A percentile compares a stretch with the other conserved stretches of the same genome.
Conservation (phyloP, 2,113 vertebrate genomes). For the Montifringilla adamsi region DNA sequence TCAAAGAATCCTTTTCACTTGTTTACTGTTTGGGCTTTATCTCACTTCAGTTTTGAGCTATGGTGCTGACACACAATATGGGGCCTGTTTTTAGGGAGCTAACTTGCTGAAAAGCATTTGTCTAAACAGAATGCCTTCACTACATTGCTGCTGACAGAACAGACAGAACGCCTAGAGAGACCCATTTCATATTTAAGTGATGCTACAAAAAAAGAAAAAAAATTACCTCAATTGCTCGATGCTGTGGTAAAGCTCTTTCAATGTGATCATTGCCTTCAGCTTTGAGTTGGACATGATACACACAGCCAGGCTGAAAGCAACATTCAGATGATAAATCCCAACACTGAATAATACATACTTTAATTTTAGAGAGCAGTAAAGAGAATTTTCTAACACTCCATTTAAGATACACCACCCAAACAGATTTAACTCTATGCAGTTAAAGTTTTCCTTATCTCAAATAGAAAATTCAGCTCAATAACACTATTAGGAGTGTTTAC, state of each 20-base stretch:
- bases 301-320: constrained; percentile 85
- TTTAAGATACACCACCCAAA: background rate
- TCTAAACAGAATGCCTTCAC: background rate
- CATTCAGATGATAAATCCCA: background rate
- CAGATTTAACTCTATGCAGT: background rate
- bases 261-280: constrained; percentile 96
- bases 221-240: constrained; percentile 86
- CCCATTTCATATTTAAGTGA: background rate
- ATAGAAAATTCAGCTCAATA: background rate
- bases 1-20: background rate
- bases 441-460: background rate
- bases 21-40: background rate
- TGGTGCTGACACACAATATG: background rate
- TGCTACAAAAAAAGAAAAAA: background rate
- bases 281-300: constrained; percentile 91
- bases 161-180: background rate
- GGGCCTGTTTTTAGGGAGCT: background rate
- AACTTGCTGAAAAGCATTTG: background rate
- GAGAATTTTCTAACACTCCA: background rate
- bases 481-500: background rate
- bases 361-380: background rate
- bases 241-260: constrained; percentile 89
- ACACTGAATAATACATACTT: background rate
- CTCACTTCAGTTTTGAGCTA: background rate
- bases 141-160: background rate